Base-by-base conservation (phyloP, 2,113 vertebrate genomes). In the Echinops telfairi region DNA sequence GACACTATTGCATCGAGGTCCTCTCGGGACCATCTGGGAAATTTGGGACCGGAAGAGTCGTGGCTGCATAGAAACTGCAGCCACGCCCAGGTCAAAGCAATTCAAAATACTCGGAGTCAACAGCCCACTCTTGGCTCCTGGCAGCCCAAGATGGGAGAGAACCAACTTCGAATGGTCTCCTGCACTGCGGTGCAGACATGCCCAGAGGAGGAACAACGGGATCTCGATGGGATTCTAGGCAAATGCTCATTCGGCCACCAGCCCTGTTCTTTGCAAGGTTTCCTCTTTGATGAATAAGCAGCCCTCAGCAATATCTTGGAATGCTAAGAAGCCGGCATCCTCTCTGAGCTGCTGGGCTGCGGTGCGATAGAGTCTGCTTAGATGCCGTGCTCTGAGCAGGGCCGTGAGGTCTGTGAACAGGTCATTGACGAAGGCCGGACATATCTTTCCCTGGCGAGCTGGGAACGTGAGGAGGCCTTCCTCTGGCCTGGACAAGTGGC, bases 201-300 rank as follows among this genome's bases (percentile, higher is more conserved):
- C 84, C 27, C 4, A 62, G 43, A 23, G 70, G 36, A 80, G 81
- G 33, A 70, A 19, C 14, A 93, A 53, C 4, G 47, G 68, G 62
- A 84, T 90, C 95, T 79, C 6, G 0, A 29, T 85, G 93, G 79
- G 19, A 84, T 85, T 83, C 12, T 3, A 60, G 86, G 84, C 57
- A 66, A 53, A 58, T 1, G 9, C 60, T 57, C 73, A 12, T 47
- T 79, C 57, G 73, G 40, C 15, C 62, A 47, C 38, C 19, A 58
- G 27, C 7, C n/a, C 36, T 78, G 31, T 82, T 62, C 62, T 60
- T 91, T 66, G 20, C n/a, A 36, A 77, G 81, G 40, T 75, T 87
- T 64, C 16, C 12, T 80, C 60, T 75, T 33, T 40, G 57, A 33
- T 40, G 58, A 89, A 38, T 23, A 71, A 66, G 40, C 60, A 40